Evolutionary conservation across 1,140 invertebrate species (phyloP), one percentile per base, ranked within the genome.

Genomic region (Pseudobourletiella spinata): DNA sequence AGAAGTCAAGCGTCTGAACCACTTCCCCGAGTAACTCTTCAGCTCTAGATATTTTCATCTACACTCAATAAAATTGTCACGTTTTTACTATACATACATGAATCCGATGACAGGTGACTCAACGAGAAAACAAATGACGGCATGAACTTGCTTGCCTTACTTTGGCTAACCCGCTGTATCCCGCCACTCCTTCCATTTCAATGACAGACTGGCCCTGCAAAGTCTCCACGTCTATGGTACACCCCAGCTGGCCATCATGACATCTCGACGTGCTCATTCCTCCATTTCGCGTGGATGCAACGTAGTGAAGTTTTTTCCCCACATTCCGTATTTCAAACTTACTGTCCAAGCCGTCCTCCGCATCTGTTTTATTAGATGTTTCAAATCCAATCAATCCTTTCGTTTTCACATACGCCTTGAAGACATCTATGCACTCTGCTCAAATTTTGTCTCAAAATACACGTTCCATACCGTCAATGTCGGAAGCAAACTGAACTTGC

Each of bases 111-210:
- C 35, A 42, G 18, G 14, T 42, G 18, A 14, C 35, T 42, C 35
- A 42, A 42, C 35, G 35, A 18, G 35, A 18, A 42, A 14, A 42
- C 35, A 42, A 18, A 42, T 14, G 35, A 42, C 14, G 35, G 18
- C n/a, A n/a, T n/a, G n/a, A n/a, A n/a, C n/a, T n/a, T n/a, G n/a
- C n/a, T n/a, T n/a, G n/a, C n/a, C n/a, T n/a, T n/a, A n/a, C n/a
- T n/a, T n/a, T n/a, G n/a, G n/a, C 32, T n/a, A 55, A 55, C 3
- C 52, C 52, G 26, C 52, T 55, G 29, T 55, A 55, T 15, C 26
- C 52, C 15, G 52, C 15, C 2, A 32, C 2, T 20, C 26, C 52
- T 20, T 55, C 52, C 26, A 55, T 3, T 39, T 35, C 28, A 4
- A 55, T 32, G 14, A 55, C 29, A 14, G 11, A 32, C 22, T 35